phyloP scores from a whole-genome alignment of 1,140 invertebrate species.

The Zaprionus camerounensis region DNA sequence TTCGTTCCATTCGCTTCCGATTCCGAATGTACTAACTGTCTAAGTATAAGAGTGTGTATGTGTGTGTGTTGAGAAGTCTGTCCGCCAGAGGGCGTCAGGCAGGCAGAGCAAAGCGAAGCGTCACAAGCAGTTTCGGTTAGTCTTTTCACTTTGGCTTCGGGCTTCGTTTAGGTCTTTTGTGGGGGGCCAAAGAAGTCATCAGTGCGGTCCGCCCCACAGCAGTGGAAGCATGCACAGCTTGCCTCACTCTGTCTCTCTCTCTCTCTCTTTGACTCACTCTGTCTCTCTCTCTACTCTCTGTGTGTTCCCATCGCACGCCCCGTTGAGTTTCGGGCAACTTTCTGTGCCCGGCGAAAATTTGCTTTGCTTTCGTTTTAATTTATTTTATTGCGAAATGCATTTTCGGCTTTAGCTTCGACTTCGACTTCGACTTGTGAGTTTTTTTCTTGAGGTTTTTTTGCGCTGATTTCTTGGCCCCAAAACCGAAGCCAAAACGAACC shows the following conservation, averaged over 20 bases:
- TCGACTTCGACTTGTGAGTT: slow-evolving; percentile 26
- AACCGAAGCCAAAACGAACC: slow-evolving; percentile 16
- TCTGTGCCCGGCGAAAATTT: slow-evolving; percentile 52
- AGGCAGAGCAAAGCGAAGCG: slow-evolving; percentile 26
- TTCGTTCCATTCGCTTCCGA: slow-evolving; percentile 13
- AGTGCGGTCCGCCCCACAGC: neutral
- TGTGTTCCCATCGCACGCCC: slow-evolving; percentile 36
- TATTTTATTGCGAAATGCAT: slow-evolving; percentile 73
- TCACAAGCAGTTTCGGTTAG: slow-evolving; percentile 34
- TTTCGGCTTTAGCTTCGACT: slow-evolving; percentile 43
- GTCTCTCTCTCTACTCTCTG: no score
- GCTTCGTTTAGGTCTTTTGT: neutral
- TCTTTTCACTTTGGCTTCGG: slow-evolving; percentile 36
- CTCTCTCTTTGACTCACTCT: neutral
- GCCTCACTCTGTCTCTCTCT: neutral
- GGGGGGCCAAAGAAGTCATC: slow-evolving; percentile 31
- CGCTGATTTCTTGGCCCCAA: slow-evolving; percentile 54
- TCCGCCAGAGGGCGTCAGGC: slow-evolving; percentile 47
- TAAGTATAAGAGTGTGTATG: slow-evolving; percentile 1
- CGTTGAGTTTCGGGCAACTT: slow-evolving; percentile 60
- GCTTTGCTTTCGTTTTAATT: slow-evolving; percentile 76
- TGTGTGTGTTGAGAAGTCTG: slow-evolving; percentile 33
- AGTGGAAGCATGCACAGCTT: neutral
- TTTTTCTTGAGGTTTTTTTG: slow-evolving; percentile 27
- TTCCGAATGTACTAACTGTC: slow-evolving; percentile 19